A percentile compares a stretch with the other conserved stretches of the same genome.
Conservation (phyloP, 2,888 invertebrate genomes). For the Rotaria socialis region DNA sequence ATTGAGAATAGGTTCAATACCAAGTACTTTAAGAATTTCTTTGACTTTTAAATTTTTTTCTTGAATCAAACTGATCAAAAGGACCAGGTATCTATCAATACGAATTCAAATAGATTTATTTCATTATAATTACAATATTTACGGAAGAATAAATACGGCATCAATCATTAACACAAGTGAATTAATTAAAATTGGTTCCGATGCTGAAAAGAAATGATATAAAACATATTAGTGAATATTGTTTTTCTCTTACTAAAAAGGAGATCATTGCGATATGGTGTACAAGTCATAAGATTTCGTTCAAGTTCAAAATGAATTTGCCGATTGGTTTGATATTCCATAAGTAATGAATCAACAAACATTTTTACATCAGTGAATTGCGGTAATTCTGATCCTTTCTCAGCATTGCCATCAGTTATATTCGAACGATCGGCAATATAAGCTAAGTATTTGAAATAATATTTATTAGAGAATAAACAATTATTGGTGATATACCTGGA, state of each 20-base stretch:
- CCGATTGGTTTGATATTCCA: not conserved
- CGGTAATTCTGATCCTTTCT: not conserved
- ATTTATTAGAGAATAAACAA: not conserved
- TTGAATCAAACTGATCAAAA: not conserved
- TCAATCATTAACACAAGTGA: not conserved
- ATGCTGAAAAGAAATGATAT: not conserved
- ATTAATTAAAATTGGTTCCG: not conserved
- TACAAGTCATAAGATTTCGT: slow-evolving; percentile 2
- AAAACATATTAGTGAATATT: not conserved
- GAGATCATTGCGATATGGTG: not conserved
- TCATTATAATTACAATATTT: not conserved
- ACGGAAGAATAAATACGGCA: not conserved
- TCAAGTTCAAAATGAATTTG: not conserved
- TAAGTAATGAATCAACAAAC: not conserved
- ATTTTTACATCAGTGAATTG: not conserved
- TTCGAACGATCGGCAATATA: not conserved
- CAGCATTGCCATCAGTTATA: not conserved
- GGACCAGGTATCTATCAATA: not conserved
- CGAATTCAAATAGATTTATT: no score
- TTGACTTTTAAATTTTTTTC: not conserved
- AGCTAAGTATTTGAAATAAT: not conserved
- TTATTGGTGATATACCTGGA: not conserved
- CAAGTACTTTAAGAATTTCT: not conserved
- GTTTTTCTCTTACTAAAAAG: not conserved
- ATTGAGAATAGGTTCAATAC: not conserved